Conservation (phyloP, 1,140 invertebrate genomes). For the Microplitis demolitor region DNA sequence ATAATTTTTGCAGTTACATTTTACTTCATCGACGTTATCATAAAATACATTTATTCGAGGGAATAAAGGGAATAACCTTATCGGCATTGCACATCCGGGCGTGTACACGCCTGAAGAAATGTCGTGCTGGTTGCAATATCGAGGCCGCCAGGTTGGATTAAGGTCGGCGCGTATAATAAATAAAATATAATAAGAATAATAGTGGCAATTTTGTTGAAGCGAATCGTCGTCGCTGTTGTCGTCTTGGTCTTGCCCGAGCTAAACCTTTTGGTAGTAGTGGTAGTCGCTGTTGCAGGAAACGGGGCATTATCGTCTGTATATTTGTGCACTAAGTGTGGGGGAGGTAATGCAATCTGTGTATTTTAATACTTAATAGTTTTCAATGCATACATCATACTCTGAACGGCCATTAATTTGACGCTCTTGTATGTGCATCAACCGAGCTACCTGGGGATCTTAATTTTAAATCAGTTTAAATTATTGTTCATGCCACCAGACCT, state of each 20-base stretch:
- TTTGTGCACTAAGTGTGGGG: background rate
- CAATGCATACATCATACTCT: conserved; percentile 54
- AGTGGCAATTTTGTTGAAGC: conserved; percentile 43
- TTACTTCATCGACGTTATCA: background rate
- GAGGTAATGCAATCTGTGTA: conserved; percentile 51
- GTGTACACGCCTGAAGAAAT: conserved; percentile 7
- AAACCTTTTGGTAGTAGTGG: no score
- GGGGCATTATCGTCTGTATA: conserved; percentile 35
- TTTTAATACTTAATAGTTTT: conserved; percentile 57
- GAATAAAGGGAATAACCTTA: conserved; percentile 19
- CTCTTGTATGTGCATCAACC: conserved; percentile 8
- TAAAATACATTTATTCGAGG: conserved; percentile 22
- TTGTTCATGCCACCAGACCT: no score
- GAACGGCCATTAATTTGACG: conserved; percentile 48
- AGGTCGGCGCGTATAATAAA: conserved; percentile 32
- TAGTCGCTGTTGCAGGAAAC: conserved; percentile 35
- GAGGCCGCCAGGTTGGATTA: conserved; percentile 38
- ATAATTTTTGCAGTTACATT: background rate
- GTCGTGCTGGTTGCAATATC: conserved; percentile 15
- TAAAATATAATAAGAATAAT: conserved; percentile 44
- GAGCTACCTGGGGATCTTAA: no score
- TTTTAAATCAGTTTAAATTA: no score
- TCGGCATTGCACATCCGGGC: conserved; percentile 17
- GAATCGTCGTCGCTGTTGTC: conserved; percentile 16
- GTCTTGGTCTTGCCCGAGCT: no score